Percentiles rank a stretch among this genome's conserved stretches.
These are phyloP conservation scores for Lasius platythorax DNA, from an alignment of 2,888 invertebrate genomes.

Conservation along the genomic window DNA sequence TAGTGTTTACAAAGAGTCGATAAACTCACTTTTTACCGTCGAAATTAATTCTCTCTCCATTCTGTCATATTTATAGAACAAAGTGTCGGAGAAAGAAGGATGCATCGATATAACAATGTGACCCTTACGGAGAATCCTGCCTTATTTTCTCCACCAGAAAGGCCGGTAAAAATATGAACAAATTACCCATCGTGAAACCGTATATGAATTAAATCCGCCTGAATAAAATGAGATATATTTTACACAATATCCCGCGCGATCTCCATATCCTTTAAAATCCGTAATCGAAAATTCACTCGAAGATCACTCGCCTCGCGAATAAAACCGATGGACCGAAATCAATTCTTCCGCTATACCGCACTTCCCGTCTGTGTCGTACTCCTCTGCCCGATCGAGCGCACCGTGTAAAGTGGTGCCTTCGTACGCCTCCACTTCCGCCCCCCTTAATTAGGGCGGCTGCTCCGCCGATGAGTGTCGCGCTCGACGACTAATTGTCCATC, in stretches of 20 bases:
- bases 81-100: not conserved
- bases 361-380: not conserved
- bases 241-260: not conserved
- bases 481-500: slow-evolving; percentile 57
- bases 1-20: slow-evolving; percentile 59
- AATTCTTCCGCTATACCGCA: not conserved
- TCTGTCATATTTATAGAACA: not conserved
- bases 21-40: not conserved
- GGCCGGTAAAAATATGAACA: not conserved
- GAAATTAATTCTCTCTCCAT: not conserved
- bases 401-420: not conserved
- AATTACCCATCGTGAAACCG: not conserved
- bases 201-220: not conserved
- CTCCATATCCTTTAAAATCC: not conserved
- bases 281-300: not conserved
- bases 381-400: not conserved
- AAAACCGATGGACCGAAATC: not conserved
- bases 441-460: slow-evolving; percentile 47
- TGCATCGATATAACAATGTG: not conserved
- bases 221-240: not conserved
- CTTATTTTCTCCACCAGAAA: not conserved
- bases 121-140: not conserved
- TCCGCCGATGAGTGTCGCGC: slow-evolving; percentile 38
- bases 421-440: not conserved
- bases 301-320: not conserved